A percentile compares a stretch with the other conserved stretches of the same genome.
These are phyloP conservation scores for Melanostigma gelatinosum DNA, from an alignment of 2,113 vertebrate genomes.

Conservation along the genomic window DNA sequence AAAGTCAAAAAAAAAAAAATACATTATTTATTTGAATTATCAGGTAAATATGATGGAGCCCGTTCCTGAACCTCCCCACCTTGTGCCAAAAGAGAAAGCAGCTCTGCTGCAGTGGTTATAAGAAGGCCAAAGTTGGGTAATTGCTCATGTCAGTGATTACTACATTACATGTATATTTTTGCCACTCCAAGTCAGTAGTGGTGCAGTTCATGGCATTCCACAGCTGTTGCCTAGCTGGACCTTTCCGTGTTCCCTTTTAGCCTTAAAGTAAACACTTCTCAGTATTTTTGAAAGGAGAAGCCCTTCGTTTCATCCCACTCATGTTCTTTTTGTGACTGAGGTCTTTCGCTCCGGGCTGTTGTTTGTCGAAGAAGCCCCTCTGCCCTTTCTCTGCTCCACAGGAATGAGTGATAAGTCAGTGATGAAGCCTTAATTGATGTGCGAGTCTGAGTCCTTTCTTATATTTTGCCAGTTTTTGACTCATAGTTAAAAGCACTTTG, in stretches of 20 bases:
- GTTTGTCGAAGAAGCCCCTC: conserved; percentile 3
- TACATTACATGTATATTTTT: conserved; percentile 47
- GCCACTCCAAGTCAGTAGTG: conserved; percentile 17
- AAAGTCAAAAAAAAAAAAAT: background rate
- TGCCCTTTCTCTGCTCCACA: conserved; percentile 8
- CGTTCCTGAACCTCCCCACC: conserved; percentile 10
- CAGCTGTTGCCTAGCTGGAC: conserved; percentile 36
- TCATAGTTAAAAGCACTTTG: conserved; percentile 74
- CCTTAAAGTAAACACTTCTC: conserved; percentile 63
- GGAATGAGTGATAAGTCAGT: conserved; percentile 43
- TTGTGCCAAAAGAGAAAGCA: conserved; percentile 70
- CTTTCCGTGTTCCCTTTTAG: conserved; percentile 54
- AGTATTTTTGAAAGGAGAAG: conserved; percentile 38
- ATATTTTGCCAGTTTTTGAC: conserved; percentile 27
- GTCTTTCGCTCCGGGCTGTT: conserved; percentile 19
- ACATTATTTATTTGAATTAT: conserved; percentile 33
- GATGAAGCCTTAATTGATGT: conserved; percentile 65
- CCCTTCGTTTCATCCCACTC: conserved; percentile 29
- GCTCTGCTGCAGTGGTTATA: conserved; percentile 28
- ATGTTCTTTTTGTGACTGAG: conserved; percentile 38
- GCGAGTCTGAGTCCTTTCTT: conserved; percentile 24
- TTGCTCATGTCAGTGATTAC: conserved; percentile 42
- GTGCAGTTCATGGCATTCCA: conserved; percentile 36
- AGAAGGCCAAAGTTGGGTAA: conserved; percentile 55
- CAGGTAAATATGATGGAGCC: conserved; percentile 32